Conservation (phyloP, 2,113 vertebrate genomes). For the Bothrops jararaca region DNA sequence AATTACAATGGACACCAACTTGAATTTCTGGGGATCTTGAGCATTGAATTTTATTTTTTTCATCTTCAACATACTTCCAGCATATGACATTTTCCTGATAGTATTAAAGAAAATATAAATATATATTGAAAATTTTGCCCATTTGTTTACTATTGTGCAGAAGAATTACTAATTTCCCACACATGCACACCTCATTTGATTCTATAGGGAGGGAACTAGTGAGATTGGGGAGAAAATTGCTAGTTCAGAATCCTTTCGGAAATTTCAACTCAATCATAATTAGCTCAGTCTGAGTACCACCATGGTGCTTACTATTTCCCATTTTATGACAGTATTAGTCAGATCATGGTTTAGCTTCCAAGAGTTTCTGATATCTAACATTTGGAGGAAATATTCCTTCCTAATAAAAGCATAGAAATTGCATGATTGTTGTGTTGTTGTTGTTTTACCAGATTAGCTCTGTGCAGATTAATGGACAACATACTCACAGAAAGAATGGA, state of each 20-base stretch:
- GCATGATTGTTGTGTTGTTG: background rate
- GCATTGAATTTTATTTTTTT: background rate
- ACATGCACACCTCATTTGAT: background rate
- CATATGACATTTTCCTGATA: background rate
- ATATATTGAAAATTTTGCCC: background rate
- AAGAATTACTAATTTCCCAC: background rate
- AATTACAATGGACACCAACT: background rate
- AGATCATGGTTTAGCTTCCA: background rate
- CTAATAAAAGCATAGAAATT: background rate
- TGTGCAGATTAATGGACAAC: no score
- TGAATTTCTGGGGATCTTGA: slow-evolving; percentile 2
- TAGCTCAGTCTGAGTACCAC: background rate
- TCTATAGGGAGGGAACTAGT: background rate
- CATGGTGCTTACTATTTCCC: background rate
- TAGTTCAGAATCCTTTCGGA: background rate
- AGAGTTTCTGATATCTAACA: background rate
- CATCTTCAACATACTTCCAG: background rate
- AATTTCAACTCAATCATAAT: background rate
- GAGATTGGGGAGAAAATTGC: background rate
- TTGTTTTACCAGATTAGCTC: background rate
- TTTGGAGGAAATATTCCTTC: background rate
- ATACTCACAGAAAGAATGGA: background rate
- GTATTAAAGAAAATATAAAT: background rate
- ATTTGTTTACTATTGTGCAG: background rate
- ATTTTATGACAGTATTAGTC: background rate